Conservation (phyloP, 2,113 vertebrate genomes). For the Oceanites oceanicus region DNA sequence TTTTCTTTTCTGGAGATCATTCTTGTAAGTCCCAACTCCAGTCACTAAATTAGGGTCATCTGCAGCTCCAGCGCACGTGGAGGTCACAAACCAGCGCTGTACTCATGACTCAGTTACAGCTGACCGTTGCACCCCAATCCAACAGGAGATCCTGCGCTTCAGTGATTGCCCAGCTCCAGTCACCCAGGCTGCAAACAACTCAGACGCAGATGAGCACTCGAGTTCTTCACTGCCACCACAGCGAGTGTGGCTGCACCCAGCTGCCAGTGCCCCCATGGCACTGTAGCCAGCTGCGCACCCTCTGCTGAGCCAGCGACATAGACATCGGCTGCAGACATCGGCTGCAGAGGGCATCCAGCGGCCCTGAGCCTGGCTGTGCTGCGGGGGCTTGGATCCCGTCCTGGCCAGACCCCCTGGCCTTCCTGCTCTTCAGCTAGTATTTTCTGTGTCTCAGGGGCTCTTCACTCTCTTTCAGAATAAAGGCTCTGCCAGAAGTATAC, state of each 20-base stretch:
- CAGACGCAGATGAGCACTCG: fast-evolving
- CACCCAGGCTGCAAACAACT: background rate
- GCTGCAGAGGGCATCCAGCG: background rate
- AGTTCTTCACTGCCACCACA: background rate
- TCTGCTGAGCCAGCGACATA: background rate
- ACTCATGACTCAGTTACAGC: background rate
- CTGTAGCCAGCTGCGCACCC: fast-evolving
- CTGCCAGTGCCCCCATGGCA: background rate
- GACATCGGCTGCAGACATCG: background rate
- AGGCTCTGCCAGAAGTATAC: background rate
- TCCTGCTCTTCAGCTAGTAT: background rate
- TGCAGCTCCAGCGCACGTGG: background rate
- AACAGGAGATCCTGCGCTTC: background rate
- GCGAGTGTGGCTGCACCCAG: too few relatives aligned
- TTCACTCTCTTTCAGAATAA: background rate
- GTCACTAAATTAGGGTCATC: background rate
- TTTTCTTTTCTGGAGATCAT: background rate
- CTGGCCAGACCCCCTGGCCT: background rate
- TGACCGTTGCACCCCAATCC: background rate
- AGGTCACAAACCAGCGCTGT: background rate
- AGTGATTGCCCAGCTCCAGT: background rate
- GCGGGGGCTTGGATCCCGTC: background rate
- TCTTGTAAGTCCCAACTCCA: background rate
- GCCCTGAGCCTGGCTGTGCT: background rate
- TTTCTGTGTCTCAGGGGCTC: background rate